Base-by-base conservation (phyloP, 2,113 vertebrate species). In the Stegastes partitus region DNA sequence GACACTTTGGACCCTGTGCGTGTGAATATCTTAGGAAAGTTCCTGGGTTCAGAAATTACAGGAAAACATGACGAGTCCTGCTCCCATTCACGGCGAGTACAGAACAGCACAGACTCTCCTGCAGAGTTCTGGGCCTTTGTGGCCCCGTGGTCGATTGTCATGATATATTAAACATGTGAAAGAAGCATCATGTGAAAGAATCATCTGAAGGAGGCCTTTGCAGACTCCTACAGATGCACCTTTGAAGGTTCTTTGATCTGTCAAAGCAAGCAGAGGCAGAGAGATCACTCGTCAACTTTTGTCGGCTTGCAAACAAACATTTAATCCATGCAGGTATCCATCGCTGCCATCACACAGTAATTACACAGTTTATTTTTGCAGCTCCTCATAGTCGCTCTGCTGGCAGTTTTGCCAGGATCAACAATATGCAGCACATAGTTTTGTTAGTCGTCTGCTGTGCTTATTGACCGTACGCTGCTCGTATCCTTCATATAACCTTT, bases 201-300 rank as follows among this genome's bases (percentile, higher is more conserved):
- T 68, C 14, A 22, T 65, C 47, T 78, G 56, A 77, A 23, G 68
- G 42, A 55, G 49, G 3, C 26, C 72, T 82, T 63, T 74, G 64
- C 76, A 77, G 51, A 66, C 10, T 54, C 51, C 49, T 42, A 49
- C 54, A 54, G 31, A 61, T 31, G 19, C 7, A 42, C 25, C 82
- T 74, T 70, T 69, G 68, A 66, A 69, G 50, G 65, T 47, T 22
- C 54, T 79, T 63, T 74, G 64, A 82, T 73, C 47, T 66, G 45
- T 45, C 37, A 62, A 57, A 54, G 25, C 14, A 19, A 45, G 67
- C 55, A 26, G 31, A 58, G 47, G 64, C 58, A 67, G 45, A 28
- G 55, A 53, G 28, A 71, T 84, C 51, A 23, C 15, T 18, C n/a
- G 7, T 19, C 12, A 54, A 18, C 45, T 45, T 44, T 16, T 70